phyloP scores from a whole-genome alignment of 2,888 invertebrate genomes.

The Philopedon plagiatum region DNA sequence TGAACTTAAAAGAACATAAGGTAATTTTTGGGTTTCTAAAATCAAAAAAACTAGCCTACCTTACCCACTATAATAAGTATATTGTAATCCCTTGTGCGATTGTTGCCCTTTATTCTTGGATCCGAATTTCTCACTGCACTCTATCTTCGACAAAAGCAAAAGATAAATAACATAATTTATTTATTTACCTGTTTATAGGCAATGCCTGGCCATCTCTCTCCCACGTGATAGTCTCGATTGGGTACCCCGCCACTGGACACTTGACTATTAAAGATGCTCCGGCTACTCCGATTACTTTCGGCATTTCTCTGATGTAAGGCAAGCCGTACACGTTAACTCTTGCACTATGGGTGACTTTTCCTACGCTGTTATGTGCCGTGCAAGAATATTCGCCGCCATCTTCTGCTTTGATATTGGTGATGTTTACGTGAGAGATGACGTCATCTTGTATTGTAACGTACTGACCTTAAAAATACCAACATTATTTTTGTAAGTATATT shows the following conservation, averaged over 20 bases:
- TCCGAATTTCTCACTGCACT: no score
- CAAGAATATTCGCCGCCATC: constrained; percentile 93
- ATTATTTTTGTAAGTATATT: not conserved
- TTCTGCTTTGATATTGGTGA: constrained; percentile 88
- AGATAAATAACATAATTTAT: not conserved
- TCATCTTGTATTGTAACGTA: constrained; percentile 94
- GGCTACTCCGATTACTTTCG: constrained; percentile 89
- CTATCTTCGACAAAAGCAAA: not conserved
- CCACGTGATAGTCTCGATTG: constrained; percentile 90
- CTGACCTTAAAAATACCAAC: constrained; percentile 71
- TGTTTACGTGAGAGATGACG: constrained; percentile 93
- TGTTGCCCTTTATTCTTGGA: no score
- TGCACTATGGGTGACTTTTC: constrained; percentile 78
- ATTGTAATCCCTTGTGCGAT: no score
- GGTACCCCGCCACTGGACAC: constrained; percentile 92
- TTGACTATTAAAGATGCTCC: constrained; percentile 88
- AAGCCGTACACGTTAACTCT: constrained; percentile 63
- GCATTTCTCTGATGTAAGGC: constrained; percentile 90
- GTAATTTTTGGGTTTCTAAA: no score
- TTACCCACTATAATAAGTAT: no score
- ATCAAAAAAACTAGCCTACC: no score
- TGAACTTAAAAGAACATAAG: no score
- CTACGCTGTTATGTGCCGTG: constrained; percentile 86
- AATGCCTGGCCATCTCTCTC: constrained; percentile 90
- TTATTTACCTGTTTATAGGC: constrained; percentile 79